These are phyloP conservation scores for Trichosurus vulpecula DNA, from an alignment of 2,797 vertebrate genomes.

Conservation along the genomic window DNA sequence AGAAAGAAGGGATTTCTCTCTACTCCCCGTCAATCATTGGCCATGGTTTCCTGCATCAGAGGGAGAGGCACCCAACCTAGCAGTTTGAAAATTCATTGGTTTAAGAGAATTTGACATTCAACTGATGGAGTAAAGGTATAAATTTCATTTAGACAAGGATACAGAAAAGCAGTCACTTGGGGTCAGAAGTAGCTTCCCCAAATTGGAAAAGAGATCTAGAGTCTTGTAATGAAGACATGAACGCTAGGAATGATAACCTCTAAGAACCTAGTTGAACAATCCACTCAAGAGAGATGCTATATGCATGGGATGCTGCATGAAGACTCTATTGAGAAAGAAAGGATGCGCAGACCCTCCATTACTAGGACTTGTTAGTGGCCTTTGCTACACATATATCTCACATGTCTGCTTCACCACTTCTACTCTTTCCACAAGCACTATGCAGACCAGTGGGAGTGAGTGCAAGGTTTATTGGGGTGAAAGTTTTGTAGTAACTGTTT, in stretches of 20 bases:
- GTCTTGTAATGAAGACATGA: not conserved
- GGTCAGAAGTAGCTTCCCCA: not conserved
- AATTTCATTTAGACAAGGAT: not conserved
- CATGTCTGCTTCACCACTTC: not conserved
- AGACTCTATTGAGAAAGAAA: not conserved
- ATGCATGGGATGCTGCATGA: not conserved
- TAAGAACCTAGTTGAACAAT: not conserved
- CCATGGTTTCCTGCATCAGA: not conserved
- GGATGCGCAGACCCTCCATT: not conserved
- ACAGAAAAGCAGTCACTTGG: not conserved
- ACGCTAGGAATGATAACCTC: not conserved
- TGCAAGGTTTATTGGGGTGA: not conserved
- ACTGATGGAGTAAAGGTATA: not conserved
- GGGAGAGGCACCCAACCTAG: not conserved
- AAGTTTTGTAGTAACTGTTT: not conserved
- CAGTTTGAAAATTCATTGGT: not conserved
- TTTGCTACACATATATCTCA: not conserved
- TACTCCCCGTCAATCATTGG: not conserved
- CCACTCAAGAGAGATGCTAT: not conserved
- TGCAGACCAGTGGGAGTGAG: not conserved
- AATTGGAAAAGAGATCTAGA: not conserved
- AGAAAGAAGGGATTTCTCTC: not conserved
- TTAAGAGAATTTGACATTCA: not conserved
- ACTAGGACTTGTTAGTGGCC: not conserved
- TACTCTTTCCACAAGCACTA: not conserved